phyloP scores from a whole-genome alignment of 2,113 vertebrate species.

The Phycodurus eques region DNA sequence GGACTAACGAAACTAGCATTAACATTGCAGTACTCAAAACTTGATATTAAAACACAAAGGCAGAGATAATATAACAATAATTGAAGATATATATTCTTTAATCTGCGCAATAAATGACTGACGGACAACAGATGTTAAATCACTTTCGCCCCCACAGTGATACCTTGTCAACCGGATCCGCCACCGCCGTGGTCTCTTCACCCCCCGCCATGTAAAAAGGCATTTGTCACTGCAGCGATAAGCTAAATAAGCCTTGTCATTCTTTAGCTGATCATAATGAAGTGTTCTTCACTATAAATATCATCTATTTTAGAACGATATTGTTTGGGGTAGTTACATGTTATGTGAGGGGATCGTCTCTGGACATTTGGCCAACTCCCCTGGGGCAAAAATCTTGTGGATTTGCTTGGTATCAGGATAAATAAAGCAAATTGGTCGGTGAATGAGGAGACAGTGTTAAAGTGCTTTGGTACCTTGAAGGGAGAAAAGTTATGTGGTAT shows the following conservation, averaged over 20 bases:
- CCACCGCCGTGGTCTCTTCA: not conserved
- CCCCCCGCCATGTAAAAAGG: constrained; percentile 6
- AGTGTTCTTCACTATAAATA: not conserved
- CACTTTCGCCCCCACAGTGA: not conserved
- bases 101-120: too few relatives aligned
- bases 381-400: not conserved
- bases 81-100: too few relatives aligned
- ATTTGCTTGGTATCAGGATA: too few relatives aligned
- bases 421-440: too few relatives aligned
- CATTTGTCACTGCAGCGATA: constrained; percentile 20
- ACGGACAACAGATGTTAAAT: constrained; percentile 17
- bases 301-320: constrained; percentile 2
- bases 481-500: too few relatives aligned
- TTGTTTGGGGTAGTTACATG: constrained; percentile 10
- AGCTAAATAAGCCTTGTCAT: constrained; percentile 8
- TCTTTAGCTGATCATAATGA: not conserved
- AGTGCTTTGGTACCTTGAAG: too few relatives aligned
- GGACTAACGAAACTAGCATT: too few relatives aligned
- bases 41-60: too few relatives aligned
- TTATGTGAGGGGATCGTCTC: constrained; percentile 19
- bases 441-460: too few relatives aligned
- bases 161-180: constrained; percentile 17
- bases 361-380: constrained; percentile 47
- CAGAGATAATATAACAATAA: too few relatives aligned
- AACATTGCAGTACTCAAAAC: too few relatives aligned